Conservation (phyloP, 1,140 invertebrate genomes). For the Drosophila ohnishii region DNA sequence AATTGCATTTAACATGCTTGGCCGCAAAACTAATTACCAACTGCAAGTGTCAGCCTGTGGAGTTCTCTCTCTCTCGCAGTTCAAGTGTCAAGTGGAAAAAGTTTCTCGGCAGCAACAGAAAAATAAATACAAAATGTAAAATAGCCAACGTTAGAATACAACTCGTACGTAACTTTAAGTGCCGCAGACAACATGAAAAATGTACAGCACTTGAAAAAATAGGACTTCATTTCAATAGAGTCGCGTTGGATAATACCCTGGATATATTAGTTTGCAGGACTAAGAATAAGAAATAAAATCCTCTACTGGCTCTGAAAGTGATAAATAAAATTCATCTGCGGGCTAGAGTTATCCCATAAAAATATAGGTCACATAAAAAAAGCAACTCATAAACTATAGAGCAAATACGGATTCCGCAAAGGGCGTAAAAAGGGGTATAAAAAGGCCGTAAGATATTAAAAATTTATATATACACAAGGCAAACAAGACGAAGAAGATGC, state of each 20-base stretch:
- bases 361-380: constrained; percentile 18
- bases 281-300: not conserved
- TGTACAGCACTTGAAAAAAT: constrained; percentile 30
- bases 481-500: not conserved
- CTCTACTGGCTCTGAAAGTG: not conserved
- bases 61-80: constrained; percentile 20
- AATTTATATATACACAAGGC: constrained; percentile 5
- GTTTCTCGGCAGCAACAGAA: constrained; percentile 47
- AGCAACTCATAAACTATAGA: constrained; percentile 12
- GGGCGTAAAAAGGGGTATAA: constrained; percentile 25
- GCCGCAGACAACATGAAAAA: constrained; percentile 63
- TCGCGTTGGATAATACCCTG: not conserved
- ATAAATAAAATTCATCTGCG: not conserved
- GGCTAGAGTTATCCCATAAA: not conserved
- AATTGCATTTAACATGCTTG: constrained; percentile 67
- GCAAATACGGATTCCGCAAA: constrained; percentile 29
- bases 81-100: constrained; percentile 71
- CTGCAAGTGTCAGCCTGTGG: constrained; percentile 67
- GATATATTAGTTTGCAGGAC: not conserved
- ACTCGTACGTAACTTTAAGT: constrained; percentile 58
- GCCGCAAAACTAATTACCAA: constrained; percentile 79
- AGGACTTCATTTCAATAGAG: no score
- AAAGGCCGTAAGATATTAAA: constrained; percentile 25
- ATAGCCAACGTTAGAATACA: constrained; percentile 13
- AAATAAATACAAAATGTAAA: constrained; percentile 20